Percentiles rank a stretch among this genome's conserved stretches.
phyloP scores from a whole-genome alignment of 2,888 invertebrate species.

The Cheilosia impressa region DNA sequence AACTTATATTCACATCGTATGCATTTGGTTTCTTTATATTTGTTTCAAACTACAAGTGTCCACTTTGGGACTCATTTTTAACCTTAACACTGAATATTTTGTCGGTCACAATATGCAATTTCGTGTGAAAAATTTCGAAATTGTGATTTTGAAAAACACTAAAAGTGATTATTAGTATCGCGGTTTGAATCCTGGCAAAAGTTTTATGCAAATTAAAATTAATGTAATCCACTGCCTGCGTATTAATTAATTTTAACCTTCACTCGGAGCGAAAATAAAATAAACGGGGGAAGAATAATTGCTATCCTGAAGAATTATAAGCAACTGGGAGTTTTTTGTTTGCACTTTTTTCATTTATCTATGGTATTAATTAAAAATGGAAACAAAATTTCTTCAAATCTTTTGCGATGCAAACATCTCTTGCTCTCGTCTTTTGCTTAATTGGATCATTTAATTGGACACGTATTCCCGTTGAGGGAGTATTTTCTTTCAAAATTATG shows the following conservation, averaged over 20 bases:
- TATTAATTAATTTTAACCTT: constrained; percentile 21
- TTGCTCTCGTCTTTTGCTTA: constrained; percentile 24
- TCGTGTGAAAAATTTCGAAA: too few species aligned
- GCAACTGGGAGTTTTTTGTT: constrained; percentile 27
- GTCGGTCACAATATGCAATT: too few species aligned
- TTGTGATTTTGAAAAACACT: too few species aligned
- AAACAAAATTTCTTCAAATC: constrained; percentile 25
- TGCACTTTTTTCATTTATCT: constrained; percentile 9
- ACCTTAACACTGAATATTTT: too few species aligned
- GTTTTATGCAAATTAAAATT: not conserved
- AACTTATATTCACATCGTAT: too few species aligned
- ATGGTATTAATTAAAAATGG: constrained; percentile 57
- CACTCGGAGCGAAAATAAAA: not conserved
- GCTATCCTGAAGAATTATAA: constrained; percentile 12
- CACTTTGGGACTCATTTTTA: not conserved
- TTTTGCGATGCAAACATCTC: constrained; percentile 25
- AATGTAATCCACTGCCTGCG: not conserved
- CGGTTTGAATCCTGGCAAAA: not conserved
- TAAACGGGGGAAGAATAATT: not conserved
- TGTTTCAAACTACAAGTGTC: too few species aligned
- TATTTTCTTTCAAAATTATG: not conserved
- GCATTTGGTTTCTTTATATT: too few species aligned
- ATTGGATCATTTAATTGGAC: constrained; percentile 70
- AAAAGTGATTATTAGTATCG: too few species aligned
- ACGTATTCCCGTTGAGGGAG: constrained; percentile 23